Base-by-base conservation (phyloP, 92 coral and sea anemone genomes). In the Scolanthus callimorphus region DNA sequence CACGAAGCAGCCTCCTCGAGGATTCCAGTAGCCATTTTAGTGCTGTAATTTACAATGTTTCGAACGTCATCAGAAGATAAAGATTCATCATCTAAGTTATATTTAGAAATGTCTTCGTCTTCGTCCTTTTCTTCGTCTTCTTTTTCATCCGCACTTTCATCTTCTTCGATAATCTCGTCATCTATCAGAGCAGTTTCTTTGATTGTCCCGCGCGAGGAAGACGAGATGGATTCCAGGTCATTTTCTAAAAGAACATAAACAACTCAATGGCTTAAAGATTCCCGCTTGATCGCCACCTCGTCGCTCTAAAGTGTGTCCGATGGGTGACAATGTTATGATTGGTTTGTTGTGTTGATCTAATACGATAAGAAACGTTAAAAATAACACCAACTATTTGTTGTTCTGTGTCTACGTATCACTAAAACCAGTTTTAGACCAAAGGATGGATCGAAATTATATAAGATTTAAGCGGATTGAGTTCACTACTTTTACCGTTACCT, bases 151-250 rank as follows among this genome's bases (percentile, higher is more conserved):
- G n/a, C n/a, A n/a, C n/a, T n/a, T n/a, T n/a, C n/a, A 15, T 73
- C 67, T 48, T 60, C 75, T 25, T 69, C n/a, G n/a, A n/a, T n/a
- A 43, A 76, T 65, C 50, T 76, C 78, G 25, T 78, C 90, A 30
- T 87, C 90, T 10, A 87, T 69, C n/a, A 77, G 69, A 1, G 90
- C 78, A 0, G 90, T 82, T 61, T 87, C 90, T 62, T 87, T 82
- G 27, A 82, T 57, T n/a, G n/a, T n/a, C n/a, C n/a, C n/a, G n/a
- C 82, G 60, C 57, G 80, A 60, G 11, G 65, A 55, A 13, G 74
- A 82, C 24, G 65, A 73, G 58, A 75, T 62, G 22, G 82, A 48
- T 53, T 81, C 95, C 23, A 50, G 59, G 71, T 85, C 91, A 27
- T 78, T 85, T 31, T 86, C 95, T 86, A 60, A 17, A 52, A 24